Base-by-base conservation (phyloP, 2,888 invertebrate genomes). In the Salticus scenicus region DNA sequence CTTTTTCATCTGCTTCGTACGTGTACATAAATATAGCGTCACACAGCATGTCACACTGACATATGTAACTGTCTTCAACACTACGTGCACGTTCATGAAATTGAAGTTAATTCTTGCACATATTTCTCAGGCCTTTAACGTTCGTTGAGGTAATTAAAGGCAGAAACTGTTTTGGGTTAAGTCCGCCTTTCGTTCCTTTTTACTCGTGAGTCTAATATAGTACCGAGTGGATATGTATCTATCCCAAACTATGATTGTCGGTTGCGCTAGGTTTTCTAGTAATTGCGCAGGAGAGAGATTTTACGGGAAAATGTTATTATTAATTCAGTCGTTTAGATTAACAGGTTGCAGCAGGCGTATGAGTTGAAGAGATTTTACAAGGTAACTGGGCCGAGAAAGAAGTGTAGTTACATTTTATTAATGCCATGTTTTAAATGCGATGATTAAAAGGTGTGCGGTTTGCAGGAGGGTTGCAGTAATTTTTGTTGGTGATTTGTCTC, bases 301-400 rank as follows among this genome's bases (percentile, higher is more conserved):
- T 84, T 77, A 73, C 41, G 33, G 31, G 28, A 69, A 75, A 82
- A 73, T 77, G 77, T 77, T 73, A 84, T 84, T 84, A 84, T 84
- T 84, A 84, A 84, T 84, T 84, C 63, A 24, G 14, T 84, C 83
- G 83, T 84, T 84, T 78, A 57, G 75, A 82, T 82, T 82, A 82
- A 64, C 75, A 77, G 42, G 76, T 72, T 67, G 77, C 57, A 74
- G 30, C 27, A 24, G 33, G 33, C 67, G 37, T 33, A 67, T 33
- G 33, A 20, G 67, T 20, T 17, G 33, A 4, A 33, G 33, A 67
- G 66, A 67, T 67, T 67, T 67, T 33, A 33, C 37, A 57, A 24
- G 57, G 57, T 57, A 24, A 57, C 57, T 57, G 24, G 24, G 17
- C 14, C 57, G 57, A 57, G 57, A 24, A 57, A 66, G 31, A 31